phyloP scores from a whole-genome alignment of 2,797 vertebrate species.

The Aulostomus chinensis region DNA sequence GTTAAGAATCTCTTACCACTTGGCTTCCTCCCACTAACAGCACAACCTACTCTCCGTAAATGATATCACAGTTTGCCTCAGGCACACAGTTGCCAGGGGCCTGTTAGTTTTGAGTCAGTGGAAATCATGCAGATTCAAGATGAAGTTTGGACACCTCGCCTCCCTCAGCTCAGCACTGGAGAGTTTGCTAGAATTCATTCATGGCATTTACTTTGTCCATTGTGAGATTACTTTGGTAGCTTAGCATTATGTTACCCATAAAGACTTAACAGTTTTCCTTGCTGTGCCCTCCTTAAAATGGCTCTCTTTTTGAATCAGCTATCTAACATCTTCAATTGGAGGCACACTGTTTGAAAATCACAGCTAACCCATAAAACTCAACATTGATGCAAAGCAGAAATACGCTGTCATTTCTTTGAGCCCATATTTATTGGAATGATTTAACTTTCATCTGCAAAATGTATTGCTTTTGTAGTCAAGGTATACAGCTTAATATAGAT shows the following conservation, averaged over 20 bases:
- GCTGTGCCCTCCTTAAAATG: too few species aligned
- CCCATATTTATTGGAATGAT: background rate
- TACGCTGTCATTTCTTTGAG: background rate
- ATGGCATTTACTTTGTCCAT: conserved; percentile 11
- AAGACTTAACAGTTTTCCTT: too few species aligned
- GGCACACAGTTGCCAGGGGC: conserved; percentile 20
- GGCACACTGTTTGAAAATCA: too few species aligned
- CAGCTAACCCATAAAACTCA: too few species aligned
- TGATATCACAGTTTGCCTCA: conserved; percentile 25
- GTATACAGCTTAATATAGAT: conserved; percentile 5
- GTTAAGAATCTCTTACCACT: conserved; percentile 16
- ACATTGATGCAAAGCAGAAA: too few species aligned
- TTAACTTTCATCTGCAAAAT: too few species aligned
- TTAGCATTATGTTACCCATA: conserved; percentile 7
- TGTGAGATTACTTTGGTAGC: conserved; percentile 19
- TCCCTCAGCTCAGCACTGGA: background rate
- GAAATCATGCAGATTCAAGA: conserved; percentile 19
- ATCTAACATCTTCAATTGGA: too few species aligned
- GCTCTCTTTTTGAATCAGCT: too few species aligned
- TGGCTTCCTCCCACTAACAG: conserved; percentile 18
- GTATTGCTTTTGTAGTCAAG: background rate
- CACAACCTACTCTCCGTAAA: conserved; percentile 33
- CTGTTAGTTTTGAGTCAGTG: conserved; percentile 7
- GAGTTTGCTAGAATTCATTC: conserved; percentile 5
- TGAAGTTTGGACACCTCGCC: conserved; percentile 25